Conservation (phyloP, 2,797 vertebrate genomes). For the Etheostoma nigrum region DNA sequence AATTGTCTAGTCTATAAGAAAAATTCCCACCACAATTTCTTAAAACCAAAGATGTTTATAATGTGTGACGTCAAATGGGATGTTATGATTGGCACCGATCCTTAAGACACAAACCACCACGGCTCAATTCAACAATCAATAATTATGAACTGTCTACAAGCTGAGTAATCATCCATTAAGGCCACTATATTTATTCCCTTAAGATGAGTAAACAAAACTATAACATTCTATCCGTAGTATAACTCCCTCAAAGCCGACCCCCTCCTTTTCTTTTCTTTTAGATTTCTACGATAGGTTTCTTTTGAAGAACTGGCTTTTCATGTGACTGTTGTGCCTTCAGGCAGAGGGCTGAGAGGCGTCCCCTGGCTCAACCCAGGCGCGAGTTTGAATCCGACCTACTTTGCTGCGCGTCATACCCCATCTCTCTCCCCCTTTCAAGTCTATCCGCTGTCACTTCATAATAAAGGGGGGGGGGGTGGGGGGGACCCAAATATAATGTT, state of each 20-base stretch:
- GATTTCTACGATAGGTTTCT: conserved; percentile 57
- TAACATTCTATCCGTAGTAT: conserved; percentile 35
- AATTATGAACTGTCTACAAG: conserved; percentile 64
- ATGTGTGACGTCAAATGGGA: conserved; percentile 66
- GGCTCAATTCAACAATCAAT: conserved; percentile 74
- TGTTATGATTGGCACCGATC: conserved; percentile 57
- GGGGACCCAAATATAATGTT: too few species aligned
- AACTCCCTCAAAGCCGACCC: neutral
- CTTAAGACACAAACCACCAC: conserved; percentile 63
- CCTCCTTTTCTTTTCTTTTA: neutral
- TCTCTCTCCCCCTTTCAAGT: too few species aligned
- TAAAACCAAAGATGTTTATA: conserved; percentile 5
- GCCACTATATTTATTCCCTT: conserved; percentile 43
- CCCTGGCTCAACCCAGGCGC: too few species aligned
- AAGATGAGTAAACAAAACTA: conserved; percentile 55
- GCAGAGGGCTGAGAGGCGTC: neutral
- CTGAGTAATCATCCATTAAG: conserved; percentile 78
- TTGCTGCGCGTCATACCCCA: too few species aligned
- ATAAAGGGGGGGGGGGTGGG: too few species aligned
- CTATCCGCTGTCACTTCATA: too few species aligned
- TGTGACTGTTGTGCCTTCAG: conserved; percentile 76
- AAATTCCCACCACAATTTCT: neutral
- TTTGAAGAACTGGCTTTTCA: conserved; percentile 65
- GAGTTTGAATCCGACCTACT: too few species aligned
- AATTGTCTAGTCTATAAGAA: neutral